Evolutionary conservation across 2,797 vertebrate genomes (phyloP).

Genomic region (Pangasius mekongensis): DNA sequence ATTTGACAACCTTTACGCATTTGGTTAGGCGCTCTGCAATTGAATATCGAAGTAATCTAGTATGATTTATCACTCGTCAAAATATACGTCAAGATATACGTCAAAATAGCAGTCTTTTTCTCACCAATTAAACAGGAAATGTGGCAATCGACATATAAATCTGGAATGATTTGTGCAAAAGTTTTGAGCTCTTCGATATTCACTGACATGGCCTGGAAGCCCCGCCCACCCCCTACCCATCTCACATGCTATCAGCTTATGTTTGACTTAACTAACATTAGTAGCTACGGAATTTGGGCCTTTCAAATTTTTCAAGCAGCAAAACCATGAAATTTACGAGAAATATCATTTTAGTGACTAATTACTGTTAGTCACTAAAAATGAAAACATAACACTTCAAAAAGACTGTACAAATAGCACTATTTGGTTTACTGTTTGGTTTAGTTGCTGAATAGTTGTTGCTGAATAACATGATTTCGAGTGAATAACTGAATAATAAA

Average conservation of each 20-base stretch:
- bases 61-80: neutral
- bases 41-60: neutral
- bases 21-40: neutral
- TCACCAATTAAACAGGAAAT: neutral
- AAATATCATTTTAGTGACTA: neutral
- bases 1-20: neutral
- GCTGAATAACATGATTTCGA: neutral
- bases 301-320: neutral
- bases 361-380: neutral
- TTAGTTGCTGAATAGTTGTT: neutral
- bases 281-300: neutral
- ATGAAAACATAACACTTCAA: neutral
- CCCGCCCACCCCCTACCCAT: neutral
- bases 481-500: neutral
- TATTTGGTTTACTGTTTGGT: neutral
- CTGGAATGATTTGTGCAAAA: neutral
- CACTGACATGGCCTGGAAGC: neutral
- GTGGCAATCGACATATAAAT: neutral
- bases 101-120: neutral
- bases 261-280: neutral
- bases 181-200: neutral
- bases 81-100: too few species aligned
- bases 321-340: too few species aligned
- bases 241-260: too few species aligned
- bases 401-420: neutral